Evolutionary conservation across 2,113 vertebrate genomes (phyloP).

Genomic region (Pygoscelis antarcticus): DNA sequence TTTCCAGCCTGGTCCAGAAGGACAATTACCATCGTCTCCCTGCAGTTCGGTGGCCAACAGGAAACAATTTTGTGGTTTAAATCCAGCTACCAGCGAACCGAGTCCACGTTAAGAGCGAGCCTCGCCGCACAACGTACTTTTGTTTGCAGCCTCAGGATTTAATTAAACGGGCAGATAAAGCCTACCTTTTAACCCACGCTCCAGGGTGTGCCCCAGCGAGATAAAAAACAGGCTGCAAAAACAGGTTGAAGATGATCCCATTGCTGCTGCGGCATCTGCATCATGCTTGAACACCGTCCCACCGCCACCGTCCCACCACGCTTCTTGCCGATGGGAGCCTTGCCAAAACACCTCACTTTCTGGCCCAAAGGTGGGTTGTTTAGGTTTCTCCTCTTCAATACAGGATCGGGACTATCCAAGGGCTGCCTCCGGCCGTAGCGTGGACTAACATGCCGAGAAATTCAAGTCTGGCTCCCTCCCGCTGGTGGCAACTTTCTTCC

Average conservation of each 20-base stretch:
- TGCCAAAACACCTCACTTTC: neutral
- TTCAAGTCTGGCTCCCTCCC: neutral
- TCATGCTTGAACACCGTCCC: accelerated
- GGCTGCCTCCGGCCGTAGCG: accelerated
- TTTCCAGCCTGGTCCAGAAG: neutral
- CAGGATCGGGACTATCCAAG: neutral
- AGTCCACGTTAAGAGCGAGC: neutral
- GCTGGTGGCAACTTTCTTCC: neutral
- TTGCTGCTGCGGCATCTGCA: accelerated
- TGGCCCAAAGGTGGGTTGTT: neutral
- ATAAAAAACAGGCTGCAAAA: slow-evolving; percentile 21
- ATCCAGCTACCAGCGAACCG: neutral
- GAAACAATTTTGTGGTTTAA: slow-evolving; percentile 41
- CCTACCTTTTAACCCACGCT: slow-evolving; percentile 41
- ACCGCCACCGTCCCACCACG: accelerated
- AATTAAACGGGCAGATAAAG: slow-evolving; percentile 32
- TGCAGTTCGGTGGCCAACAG: neutral
- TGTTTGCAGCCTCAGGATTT: slow-evolving; percentile 49
- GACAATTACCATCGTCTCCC: neutral
- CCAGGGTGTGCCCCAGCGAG: neutral
- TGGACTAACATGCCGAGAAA: neutral
- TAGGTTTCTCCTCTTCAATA: neutral
- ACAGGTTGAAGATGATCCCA: neutral
- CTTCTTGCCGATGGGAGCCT: neutral
- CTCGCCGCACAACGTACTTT: neutral